Conservation (phyloP, 2,113 vertebrate species). For the Megaceryle maxima region DNA sequence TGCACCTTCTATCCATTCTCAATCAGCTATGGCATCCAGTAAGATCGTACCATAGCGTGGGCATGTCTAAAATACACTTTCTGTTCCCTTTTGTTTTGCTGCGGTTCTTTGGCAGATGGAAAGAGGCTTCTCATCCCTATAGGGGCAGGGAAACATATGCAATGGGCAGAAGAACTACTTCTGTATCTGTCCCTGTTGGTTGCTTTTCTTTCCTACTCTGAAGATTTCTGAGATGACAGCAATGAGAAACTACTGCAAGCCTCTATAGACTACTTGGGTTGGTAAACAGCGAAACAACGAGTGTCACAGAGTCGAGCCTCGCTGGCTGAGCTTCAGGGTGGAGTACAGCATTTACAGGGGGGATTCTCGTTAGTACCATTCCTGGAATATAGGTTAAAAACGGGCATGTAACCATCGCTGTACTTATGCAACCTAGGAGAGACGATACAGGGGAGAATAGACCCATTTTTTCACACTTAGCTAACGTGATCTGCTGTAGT, state of each 20-base stretch:
- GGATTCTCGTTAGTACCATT: not conserved
- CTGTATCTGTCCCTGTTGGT: not conserved
- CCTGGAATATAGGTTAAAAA: not conserved
- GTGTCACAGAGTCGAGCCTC: not conserved
- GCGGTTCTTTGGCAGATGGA: not conserved
- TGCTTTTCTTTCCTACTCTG: not conserved
- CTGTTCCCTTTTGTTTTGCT: not conserved
- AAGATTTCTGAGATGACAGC: not conserved
- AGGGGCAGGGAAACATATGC: not conserved
- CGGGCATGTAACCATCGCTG: not conserved
- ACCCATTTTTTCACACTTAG: not conserved
- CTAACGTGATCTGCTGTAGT: not conserved
- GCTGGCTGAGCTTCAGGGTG: not conserved
- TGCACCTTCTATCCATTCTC: not conserved
- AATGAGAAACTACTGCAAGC: not conserved
- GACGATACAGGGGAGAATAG: accelerated
- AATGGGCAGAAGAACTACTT: not conserved
- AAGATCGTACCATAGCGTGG: not conserved
- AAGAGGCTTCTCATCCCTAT: not conserved
- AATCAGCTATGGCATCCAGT: not conserved
- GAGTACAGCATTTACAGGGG: not conserved
- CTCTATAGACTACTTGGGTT: not conserved
- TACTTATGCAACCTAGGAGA: not conserved
- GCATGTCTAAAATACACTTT: not conserved
- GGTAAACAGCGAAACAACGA: not conserved